These are phyloP conservation scores for Brachionus sp. DNA, from an alignment of 1,140 invertebrate genomes.

Conservation along the genomic window DNA sequence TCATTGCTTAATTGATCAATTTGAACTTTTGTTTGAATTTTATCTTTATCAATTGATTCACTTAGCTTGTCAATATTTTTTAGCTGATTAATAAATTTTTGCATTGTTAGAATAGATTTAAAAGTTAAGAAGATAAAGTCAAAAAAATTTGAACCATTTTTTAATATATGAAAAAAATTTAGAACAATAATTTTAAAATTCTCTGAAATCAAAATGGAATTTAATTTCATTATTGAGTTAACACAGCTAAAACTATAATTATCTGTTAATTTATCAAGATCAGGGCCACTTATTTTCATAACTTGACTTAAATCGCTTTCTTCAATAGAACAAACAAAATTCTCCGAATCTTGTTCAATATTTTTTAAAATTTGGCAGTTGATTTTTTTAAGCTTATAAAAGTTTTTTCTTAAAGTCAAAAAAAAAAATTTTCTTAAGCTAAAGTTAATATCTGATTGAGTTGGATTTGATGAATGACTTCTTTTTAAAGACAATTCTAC, in stretches of 20 bases:
- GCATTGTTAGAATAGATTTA: background rate
- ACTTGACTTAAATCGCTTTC: background rate
- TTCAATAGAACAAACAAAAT: background rate
- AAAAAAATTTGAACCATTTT: background rate
- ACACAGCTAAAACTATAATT: background rate
- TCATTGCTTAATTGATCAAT: background rate
- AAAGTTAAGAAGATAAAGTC: background rate
- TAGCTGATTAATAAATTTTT: background rate
- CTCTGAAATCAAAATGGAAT: background rate
- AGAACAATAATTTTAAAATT: slow-evolving; percentile 8
- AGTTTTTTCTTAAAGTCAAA: background rate
- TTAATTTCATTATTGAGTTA: background rate
- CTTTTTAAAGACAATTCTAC: background rate
- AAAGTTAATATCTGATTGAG: background rate
- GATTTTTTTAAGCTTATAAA: background rate
- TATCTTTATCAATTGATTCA: background rate
- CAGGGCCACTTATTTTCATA: background rate
- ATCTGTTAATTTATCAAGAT: background rate
- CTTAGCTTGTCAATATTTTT: background rate
- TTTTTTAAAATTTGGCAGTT: background rate
- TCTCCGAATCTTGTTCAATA: background rate
- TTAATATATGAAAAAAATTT: background rate
- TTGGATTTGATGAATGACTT: background rate
- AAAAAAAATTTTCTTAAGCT: background rate
- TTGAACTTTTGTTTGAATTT: background rate